Evolutionary conservation across 2,888 invertebrate genomes (phyloP).

Genomic region (Allygus modestus): DNA sequence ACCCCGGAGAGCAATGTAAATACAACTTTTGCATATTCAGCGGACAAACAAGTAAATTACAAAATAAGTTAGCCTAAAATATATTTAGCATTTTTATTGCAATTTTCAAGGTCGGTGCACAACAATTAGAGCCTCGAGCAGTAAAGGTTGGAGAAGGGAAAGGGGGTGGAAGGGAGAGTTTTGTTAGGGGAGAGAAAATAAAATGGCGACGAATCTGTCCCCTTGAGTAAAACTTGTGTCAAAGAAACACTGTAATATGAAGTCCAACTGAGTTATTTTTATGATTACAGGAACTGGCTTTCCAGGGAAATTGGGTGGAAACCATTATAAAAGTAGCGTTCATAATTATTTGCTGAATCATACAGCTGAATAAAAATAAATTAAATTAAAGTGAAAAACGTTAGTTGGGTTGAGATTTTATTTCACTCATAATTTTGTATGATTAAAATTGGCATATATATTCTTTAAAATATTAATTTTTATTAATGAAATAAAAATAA

Average conservation of each 20-base stretch:
- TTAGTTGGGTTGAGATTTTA: no score
- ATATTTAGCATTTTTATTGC: constrained; percentile 47
- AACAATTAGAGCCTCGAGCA: constrained; percentile 24
- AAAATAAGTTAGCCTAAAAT: background rate
- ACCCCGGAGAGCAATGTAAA: background rate
- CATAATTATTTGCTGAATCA: constrained; percentile 4
- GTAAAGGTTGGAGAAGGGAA: background rate
- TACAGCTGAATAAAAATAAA: background rate
- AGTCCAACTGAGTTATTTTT: constrained; percentile 37
- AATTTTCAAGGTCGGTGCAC: constrained; percentile 49
- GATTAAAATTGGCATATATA: no score
- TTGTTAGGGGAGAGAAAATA: constrained; percentile 30
- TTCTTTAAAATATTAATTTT: no score
- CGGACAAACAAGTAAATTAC: constrained; percentile 1
- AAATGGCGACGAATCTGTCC: constrained; percentile 37
- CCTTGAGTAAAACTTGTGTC: constrained; percentile 36
- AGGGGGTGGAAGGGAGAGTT: background rate
- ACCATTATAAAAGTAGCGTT: background rate
- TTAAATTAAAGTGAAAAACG: no score
- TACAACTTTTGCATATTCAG: background rate
- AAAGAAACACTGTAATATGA: constrained; percentile 38
- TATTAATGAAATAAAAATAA: no score
- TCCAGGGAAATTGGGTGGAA: constrained; percentile 31
- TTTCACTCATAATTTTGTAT: no score
- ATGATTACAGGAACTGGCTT: constrained; percentile 36